These are phyloP conservation scores for Pachyramphus minor DNA, from an alignment of 2,113 vertebrate species.

Conservation along the genomic window DNA sequence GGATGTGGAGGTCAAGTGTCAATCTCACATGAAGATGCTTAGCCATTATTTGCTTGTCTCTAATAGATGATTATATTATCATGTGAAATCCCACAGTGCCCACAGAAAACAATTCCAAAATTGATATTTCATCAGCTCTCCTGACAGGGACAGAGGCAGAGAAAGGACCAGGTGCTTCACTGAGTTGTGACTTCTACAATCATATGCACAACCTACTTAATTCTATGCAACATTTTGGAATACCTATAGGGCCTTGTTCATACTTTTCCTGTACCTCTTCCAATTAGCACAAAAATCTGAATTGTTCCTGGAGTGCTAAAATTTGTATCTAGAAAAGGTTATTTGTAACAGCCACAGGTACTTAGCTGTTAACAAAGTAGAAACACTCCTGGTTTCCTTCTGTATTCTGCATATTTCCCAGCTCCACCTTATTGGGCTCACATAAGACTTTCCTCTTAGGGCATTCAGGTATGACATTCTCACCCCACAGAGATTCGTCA, in stretches of 20 bases:
- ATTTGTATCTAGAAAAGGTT: not conserved
- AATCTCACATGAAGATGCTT: not conserved
- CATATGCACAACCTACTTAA: not conserved
- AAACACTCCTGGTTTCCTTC: not conserved
- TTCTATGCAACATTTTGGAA: not conserved
- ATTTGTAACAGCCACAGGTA: not conserved
- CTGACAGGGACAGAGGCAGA: not conserved
- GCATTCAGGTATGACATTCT: not conserved
- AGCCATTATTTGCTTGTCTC: not conserved
- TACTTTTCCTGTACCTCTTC: not conserved
- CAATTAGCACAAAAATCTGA: not conserved
- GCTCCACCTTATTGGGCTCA: not conserved
- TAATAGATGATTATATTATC: not conserved
- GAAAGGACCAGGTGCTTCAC: not conserved
- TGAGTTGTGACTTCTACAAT: not conserved
- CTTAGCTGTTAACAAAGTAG: not conserved
- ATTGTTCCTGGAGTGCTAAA: not conserved
- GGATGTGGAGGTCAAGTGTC: not conserved
- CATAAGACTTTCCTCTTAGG: not conserved
- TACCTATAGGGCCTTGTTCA: not conserved
- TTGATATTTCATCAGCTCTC: not conserved
- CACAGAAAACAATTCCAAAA: not conserved
- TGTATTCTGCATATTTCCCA: not conserved
- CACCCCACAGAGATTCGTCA: not conserved
- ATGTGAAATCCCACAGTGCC: not conserved